Conservation (phyloP, 2,888 invertebrate species). For the Toxonevra muliebris region DNA sequence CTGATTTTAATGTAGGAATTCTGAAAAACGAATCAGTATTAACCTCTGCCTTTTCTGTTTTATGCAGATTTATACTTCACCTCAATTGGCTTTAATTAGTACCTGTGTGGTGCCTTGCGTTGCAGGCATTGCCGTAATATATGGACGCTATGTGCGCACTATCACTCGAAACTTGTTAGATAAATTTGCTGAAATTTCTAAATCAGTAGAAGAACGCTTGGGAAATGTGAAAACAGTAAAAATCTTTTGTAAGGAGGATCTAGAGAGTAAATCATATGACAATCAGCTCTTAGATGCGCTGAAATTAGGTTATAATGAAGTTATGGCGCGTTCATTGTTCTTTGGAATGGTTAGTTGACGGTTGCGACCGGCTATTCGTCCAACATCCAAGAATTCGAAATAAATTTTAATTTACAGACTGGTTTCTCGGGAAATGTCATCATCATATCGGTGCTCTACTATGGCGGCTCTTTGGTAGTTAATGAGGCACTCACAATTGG, state of each 20-base stretch:
- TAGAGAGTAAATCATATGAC: conserved; percentile 77
- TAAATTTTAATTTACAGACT: conserved; percentile 69
- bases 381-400: too few relatives aligned
- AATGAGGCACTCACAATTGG: conserved; percentile 83
- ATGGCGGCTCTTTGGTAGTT: conserved; percentile 89
- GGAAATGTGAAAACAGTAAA: conserved; percentile 93
- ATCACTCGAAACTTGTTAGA: conserved; percentile 86
- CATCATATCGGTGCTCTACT: conserved; percentile 89
- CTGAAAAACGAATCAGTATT: not conserved
- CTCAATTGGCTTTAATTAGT: conserved; percentile 86
- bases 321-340: conserved; percentile 86
- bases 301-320: conserved; percentile 84
- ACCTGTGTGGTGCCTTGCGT: conserved; percentile 90
- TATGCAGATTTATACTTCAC: conserved; percentile 86
- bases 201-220: conserved; percentile 91
- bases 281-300: conserved; percentile 77
- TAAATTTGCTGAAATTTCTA: conserved; percentile 69
- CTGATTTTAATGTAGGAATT: not conserved
- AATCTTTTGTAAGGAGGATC: conserved; percentile 86
- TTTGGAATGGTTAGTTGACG: conserved; percentile 79
- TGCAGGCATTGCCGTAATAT: conserved; percentile 82
- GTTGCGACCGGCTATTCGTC: not conserved
- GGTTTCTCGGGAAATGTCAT: conserved; percentile 91
- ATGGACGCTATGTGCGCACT: conserved; percentile 84
- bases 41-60: not conserved